phyloP scores from a whole-genome alignment of 1,140 invertebrate species.

The Helicoverpa zea region DNA sequence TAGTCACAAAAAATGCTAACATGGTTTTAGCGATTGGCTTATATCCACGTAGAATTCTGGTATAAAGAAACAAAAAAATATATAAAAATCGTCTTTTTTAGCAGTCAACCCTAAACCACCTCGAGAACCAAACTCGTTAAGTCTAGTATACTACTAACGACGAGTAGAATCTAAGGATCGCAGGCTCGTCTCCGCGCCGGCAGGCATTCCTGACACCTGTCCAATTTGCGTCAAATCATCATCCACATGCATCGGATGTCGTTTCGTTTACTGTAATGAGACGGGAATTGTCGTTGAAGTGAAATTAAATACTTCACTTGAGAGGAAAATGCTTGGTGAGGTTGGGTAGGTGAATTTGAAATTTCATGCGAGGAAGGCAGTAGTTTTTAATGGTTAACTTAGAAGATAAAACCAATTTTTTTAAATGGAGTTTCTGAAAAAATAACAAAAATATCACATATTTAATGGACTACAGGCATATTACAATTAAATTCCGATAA shows the following conservation, averaged over 20 bases:
- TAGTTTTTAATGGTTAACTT: background rate
- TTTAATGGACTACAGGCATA: too few species aligned
- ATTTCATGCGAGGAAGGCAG: background rate
- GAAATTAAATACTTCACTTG: constrained; percentile 39
- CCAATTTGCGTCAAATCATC: constrained; percentile 73
- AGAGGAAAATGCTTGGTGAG: background rate
- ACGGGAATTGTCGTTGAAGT: constrained; percentile 5
- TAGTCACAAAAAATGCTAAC: too few species aligned
- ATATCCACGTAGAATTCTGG: too few species aligned
- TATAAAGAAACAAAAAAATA: too few species aligned
- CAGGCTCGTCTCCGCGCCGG: constrained; percentile 46
- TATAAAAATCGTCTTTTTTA: background rate
- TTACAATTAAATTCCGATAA: too few species aligned
- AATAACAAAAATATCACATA: too few species aligned
- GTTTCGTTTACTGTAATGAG: constrained; percentile 55
- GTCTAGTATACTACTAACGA: constrained; percentile 65
- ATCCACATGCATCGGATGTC: constrained; percentile 55
- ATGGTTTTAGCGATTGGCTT: too few species aligned
- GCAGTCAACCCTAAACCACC: constrained; percentile 47
- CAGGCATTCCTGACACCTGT: constrained; percentile 65
- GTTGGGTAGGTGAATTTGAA: background rate
- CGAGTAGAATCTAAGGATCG: constrained; percentile 53
- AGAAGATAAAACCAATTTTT: background rate
- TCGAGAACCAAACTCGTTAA: constrained; percentile 67
- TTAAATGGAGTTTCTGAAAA: background rate